A percentile compares a stretch with the other conserved stretches of the same genome.
phyloP scores from a whole-genome alignment of 2,888 invertebrate species.

The Aricia artaxerxes region DNA sequence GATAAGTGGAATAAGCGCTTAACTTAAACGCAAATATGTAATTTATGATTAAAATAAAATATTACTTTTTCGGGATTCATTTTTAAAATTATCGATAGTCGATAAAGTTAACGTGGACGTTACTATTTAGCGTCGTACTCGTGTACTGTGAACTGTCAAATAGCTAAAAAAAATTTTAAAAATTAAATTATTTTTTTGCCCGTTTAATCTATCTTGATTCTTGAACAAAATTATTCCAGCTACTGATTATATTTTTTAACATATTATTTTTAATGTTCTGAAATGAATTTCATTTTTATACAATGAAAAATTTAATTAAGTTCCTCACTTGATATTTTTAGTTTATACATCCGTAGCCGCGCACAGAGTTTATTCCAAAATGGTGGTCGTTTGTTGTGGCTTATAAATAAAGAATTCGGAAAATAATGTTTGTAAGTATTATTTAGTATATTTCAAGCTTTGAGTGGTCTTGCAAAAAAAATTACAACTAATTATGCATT shows the following conservation, averaged over 20 bases:
- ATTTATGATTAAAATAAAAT: not conserved
- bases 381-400: constrained; percentile 81
- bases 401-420: constrained; percentile 59
- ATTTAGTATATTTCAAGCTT: not conserved
- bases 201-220: too few relatives aligned
- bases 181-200: not conserved
- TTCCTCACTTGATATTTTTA: constrained; percentile 39
- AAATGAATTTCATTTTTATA: constrained; percentile 27
- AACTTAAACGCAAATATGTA: too few relatives aligned
- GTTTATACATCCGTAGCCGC: constrained; percentile 55
- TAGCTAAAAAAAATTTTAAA: not conserved
- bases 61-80: not conserved
- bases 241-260: not conserved
- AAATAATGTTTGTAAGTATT: constrained; percentile 51
- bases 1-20: too few relatives aligned
- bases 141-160: constrained; percentile 37
- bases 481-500: not conserved
- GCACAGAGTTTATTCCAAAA: constrained; percentile 72
- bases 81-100: constrained; percentile 35
- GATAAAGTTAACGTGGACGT: constrained; percentile 30
- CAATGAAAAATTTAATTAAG: constrained; percentile 24
- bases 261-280: constrained; percentile 2
- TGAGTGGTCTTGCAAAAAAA: not conserved
- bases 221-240: not conserved
- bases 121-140: constrained; percentile 48